These are phyloP conservation scores for Smithornis capensis DNA, from an alignment of 2,113 vertebrate genomes.

Conservation along the genomic window DNA sequence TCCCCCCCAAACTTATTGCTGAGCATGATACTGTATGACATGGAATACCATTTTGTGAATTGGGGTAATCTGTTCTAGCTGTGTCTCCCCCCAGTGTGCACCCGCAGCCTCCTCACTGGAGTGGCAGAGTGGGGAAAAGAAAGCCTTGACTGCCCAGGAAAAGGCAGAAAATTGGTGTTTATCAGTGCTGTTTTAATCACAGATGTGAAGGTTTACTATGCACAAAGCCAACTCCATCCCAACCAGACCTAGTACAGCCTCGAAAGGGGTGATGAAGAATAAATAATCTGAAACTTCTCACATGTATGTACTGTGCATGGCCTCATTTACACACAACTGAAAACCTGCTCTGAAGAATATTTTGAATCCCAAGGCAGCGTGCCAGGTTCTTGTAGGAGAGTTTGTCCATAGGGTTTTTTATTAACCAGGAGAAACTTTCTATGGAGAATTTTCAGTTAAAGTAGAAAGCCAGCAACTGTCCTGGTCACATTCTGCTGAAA, in stretches of 20 bases:
- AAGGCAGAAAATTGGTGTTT: not conserved
- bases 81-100: not conserved
- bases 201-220: not conserved
- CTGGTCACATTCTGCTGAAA: not conserved
- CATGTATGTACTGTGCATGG: accelerated
- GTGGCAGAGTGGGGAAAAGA: not conserved
- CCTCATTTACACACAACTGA: not conserved
- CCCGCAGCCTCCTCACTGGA: not conserved
- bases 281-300: not conserved
- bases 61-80: not conserved
- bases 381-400: not conserved
- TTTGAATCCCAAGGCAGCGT: not conserved
- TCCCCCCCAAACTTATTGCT: not conserved
- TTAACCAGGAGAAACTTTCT: not conserved
- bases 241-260: not conserved
- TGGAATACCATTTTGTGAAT: not conserved
- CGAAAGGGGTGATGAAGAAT: not conserved
- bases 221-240: not conserved
- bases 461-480: not conserved
- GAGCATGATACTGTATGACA: not conserved
- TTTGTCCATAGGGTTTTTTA: not conserved
- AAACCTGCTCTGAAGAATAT: not conserved
- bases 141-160: not conserved
- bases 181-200: not conserved
- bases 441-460: not conserved